Evolutionary conservation across 2,888 invertebrate genomes (phyloP).

Genomic region (Penaeus monodon): DNA sequence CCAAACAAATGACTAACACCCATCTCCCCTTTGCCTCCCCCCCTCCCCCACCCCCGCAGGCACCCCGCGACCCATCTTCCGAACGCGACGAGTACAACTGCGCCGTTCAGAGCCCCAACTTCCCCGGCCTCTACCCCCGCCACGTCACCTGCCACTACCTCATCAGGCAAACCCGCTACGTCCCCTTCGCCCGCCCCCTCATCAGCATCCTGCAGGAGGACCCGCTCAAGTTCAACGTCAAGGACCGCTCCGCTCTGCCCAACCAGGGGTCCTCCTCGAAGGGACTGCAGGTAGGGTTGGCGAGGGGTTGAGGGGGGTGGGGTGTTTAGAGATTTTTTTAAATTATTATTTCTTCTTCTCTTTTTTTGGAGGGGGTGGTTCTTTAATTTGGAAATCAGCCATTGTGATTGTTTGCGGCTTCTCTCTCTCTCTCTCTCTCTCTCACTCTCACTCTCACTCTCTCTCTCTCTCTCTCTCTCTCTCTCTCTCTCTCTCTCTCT

Average conservation of each 20-base stretch:
- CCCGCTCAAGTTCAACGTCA: slow-evolving; percentile 62
- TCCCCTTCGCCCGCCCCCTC: slow-evolving; percentile 59
- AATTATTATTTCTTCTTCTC: no score
- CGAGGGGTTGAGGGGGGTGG: slow-evolving; percentile 37
- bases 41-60: slow-evolving; percentile 21
- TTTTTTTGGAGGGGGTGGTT: no score
- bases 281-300: slow-evolving; percentile 47
- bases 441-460: no score
- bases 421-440: no score
- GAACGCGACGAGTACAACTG: slow-evolving; percentile 79
- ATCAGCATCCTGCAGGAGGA: slow-evolving; percentile 58
- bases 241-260: slow-evolving; percentile 60
- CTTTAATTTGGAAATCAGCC: no score
- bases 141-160: slow-evolving; percentile 77
- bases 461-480: no score
- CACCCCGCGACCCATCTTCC: slow-evolving; percentile 81
- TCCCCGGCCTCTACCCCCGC: slow-evolving; percentile 88
- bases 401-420: no score
- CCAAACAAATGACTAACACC: background rate
- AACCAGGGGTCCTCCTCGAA: slow-evolving; percentile 54
- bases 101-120: slow-evolving; percentile 89
- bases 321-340: no score
- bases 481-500: no score
- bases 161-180: slow-evolving; percentile 61
- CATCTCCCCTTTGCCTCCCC: background rate